A percentile compares a stretch with the other conserved stretches of the same genome.
phyloP scores from a whole-genome alignment of 2,888 invertebrate genomes.

The Brachylomia viminalis region DNA sequence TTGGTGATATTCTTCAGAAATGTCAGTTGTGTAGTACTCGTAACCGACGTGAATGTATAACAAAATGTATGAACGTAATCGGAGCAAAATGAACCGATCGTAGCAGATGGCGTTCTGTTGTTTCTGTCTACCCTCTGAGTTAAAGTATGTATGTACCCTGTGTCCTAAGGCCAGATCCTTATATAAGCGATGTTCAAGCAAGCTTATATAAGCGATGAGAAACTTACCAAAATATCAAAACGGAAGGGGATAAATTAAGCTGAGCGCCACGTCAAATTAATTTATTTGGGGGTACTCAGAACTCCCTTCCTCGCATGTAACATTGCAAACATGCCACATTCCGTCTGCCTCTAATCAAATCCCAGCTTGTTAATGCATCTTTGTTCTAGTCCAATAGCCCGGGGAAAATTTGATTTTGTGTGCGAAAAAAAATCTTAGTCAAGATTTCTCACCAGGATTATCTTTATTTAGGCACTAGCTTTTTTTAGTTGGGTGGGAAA shows the following conservation, averaged over 20 bases:
- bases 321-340: not conserved
- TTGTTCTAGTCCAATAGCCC: not conserved
- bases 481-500: no score
- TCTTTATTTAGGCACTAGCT: not conserved
- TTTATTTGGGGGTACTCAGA: not conserved
- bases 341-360: not conserved
- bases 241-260: not conserved
- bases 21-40: no score
- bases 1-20: no score
- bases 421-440: not conserved
- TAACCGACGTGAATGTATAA: no score
- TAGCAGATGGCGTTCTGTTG: no score
- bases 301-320: not conserved
- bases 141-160: no score
- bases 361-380: not conserved
- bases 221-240: not conserved
- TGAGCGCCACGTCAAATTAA: not conserved
- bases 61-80: no score
- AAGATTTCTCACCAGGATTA: not conserved
- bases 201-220: no score
- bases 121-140: no score
- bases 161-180: no score
- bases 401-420: not conserved
- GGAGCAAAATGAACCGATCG: no score
- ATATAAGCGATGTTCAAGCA: no score